phyloP scores from a whole-genome alignment of 1,140 invertebrate genomes.

The Pectinophora gossypiella region DNA sequence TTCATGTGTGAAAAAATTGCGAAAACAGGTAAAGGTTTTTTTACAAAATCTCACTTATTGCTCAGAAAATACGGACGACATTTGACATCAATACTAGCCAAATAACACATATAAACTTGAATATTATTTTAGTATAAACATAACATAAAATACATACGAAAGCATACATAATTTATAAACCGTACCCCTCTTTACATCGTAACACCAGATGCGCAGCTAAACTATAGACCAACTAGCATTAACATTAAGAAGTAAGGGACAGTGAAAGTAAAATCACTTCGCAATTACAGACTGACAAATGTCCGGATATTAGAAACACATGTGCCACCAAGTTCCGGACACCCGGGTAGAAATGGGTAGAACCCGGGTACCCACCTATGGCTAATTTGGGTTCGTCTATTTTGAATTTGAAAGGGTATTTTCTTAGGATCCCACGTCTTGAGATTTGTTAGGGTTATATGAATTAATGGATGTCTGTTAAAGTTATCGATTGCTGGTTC shows the following conservation, averaged over 20 bases:
- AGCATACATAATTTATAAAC: too few species aligned
- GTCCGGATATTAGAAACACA: conserved; percentile 65
- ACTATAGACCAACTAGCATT: conserved; percentile 56
- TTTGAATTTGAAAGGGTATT: background rate
- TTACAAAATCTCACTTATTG: too few species aligned
- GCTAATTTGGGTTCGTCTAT: conserved; percentile 9
- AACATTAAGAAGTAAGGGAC: conserved; percentile 62
- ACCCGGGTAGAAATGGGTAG: background rate
- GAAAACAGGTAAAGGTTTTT: too few species aligned
- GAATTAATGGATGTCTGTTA: too few species aligned
- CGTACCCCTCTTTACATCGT: too few species aligned
- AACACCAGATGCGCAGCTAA: conserved; percentile 7
- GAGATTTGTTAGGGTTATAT: background rate
- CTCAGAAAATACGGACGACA: too few species aligned
- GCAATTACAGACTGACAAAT: conserved; percentile 71
- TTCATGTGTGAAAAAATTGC: too few species aligned
- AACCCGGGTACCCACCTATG: conserved; percentile 13
- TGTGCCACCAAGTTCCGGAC: conserved; percentile 46
- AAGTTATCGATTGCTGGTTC: too few species aligned
- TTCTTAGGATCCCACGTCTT: background rate
- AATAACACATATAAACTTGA: too few species aligned
- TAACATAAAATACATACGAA: too few species aligned
- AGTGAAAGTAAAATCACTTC: conserved; percentile 60
- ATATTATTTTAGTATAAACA: too few species aligned
- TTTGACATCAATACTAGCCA: too few species aligned